These are phyloP conservation scores for Ptilorrhoa leucosticta DNA, from an alignment of 2,113 vertebrate genomes.

Conservation along the genomic window DNA sequence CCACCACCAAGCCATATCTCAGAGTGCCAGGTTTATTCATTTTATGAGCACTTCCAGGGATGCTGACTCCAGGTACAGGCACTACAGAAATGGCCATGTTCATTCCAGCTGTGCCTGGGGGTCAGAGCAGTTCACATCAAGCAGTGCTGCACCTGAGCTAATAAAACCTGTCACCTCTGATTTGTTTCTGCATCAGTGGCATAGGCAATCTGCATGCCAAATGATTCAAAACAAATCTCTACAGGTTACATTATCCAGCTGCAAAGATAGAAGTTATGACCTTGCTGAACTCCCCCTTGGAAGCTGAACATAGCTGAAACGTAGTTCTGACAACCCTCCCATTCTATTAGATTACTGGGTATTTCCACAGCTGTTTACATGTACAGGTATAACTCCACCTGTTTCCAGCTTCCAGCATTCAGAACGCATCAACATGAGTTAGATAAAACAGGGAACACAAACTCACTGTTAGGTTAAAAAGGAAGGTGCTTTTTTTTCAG, in stretches of 20 bases:
- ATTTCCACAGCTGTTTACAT: background rate
- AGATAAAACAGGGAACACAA: background rate
- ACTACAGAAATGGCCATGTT: background rate
- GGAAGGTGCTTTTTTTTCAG: background rate
- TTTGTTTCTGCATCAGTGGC: background rate
- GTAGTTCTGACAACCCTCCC: background rate
- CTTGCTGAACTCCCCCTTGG: background rate
- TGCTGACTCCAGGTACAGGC: background rate
- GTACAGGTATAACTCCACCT: background rate
- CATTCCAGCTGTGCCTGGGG: fast-evolving
- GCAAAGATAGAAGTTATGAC: background rate
- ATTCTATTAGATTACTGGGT: background rate
- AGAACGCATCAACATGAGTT: background rate
- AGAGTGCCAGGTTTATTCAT: background rate
- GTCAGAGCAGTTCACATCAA: background rate
- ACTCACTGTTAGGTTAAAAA: background rate
- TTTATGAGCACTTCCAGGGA: background rate
- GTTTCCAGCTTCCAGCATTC: background rate
- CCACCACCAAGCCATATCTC: no score
- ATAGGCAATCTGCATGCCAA: background rate
- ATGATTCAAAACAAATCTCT: background rate
- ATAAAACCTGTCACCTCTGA: background rate
- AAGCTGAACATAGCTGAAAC: background rate
- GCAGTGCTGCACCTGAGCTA: background rate
- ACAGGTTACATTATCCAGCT: background rate